phyloP scores from a whole-genome alignment of 2,888 invertebrate species.

The Drosophila subsilvestris region DNA sequence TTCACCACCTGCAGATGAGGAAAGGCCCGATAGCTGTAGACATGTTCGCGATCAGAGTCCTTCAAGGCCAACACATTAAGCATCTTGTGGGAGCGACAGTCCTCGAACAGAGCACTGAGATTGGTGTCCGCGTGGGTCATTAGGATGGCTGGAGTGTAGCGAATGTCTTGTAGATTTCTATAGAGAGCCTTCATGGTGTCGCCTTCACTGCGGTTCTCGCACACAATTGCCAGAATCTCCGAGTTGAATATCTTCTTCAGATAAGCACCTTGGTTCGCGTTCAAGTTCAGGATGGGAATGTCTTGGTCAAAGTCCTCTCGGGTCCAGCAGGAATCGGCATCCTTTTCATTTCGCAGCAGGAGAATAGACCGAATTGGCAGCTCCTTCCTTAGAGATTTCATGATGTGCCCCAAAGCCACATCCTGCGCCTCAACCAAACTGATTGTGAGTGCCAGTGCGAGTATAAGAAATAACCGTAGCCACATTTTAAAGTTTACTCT shows the following conservation, averaged over 20 bases:
- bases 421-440: not conserved
- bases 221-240: conserved; percentile 47
- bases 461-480: not conserved
- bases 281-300: conserved; percentile 38
- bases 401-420: conserved; percentile 15
- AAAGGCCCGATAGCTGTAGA: conserved; percentile 60
- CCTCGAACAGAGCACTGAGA: conserved; percentile 31
- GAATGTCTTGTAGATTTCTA: conserved; percentile 50
- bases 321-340: conserved; percentile 7
- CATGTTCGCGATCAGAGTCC: conserved; percentile 1
- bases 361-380: conserved; percentile 6
- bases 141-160: conserved; percentile 51
- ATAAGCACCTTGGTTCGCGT: conserved; percentile 20
- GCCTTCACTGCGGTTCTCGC: conserved; percentile 23
- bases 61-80: conserved; percentile 55
- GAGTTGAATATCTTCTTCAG: conserved; percentile 33
- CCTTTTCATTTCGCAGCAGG: not conserved
- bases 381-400: conserved; percentile 1
- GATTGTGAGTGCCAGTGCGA: not conserved
- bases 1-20: conserved; percentile 44
- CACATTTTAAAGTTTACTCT: conserved; percentile 15
- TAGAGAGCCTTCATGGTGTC: conserved; percentile 32
- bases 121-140: conserved; percentile 5
- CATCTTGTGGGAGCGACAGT: conserved; percentile 42
- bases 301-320: not conserved